Conservation (phyloP, 2,113 vertebrate species). For the Camelus dromedarius region DNA sequence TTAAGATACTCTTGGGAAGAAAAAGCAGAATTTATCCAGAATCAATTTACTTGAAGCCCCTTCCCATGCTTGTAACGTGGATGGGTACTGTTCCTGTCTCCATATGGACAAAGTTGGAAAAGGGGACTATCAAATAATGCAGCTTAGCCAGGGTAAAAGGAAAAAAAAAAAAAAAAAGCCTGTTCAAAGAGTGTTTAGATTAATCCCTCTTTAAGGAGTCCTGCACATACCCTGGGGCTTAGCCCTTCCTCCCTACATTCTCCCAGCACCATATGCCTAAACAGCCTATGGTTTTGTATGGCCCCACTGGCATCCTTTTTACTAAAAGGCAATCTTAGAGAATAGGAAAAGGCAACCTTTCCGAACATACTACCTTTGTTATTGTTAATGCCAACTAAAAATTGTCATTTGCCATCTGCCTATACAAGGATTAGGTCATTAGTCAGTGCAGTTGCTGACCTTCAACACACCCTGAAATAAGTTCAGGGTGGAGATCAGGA, state of each 20-base stretch:
- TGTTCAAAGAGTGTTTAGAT: not conserved
- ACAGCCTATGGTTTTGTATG: not conserved
- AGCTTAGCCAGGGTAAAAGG: not conserved
- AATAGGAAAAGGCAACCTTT: constrained; percentile 15
- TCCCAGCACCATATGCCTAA: not conserved
- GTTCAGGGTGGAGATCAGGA: too few species aligned
- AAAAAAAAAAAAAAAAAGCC: not conserved
- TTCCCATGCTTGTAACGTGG: not conserved
- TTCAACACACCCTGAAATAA: too few species aligned
- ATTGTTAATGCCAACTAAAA: not conserved
- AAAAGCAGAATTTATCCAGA: constrained; percentile 9
- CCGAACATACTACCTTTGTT: constrained; percentile 44
- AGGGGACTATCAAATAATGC: not conserved
- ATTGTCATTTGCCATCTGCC: too few species aligned
- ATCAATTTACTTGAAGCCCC: constrained; percentile 1
- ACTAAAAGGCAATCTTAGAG: not conserved
- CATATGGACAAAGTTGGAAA: not conserved
- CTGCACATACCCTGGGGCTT: not conserved
- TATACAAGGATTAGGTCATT: too few species aligned
- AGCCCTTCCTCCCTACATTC: not conserved
- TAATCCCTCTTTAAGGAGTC: not conserved
- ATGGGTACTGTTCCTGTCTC: not conserved
- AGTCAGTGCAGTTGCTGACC: too few species aligned
- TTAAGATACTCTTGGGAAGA: not conserved
- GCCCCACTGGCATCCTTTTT: not conserved